Conservation (phyloP, 2,888 invertebrate species). For the Anaspis maculata region DNA sequence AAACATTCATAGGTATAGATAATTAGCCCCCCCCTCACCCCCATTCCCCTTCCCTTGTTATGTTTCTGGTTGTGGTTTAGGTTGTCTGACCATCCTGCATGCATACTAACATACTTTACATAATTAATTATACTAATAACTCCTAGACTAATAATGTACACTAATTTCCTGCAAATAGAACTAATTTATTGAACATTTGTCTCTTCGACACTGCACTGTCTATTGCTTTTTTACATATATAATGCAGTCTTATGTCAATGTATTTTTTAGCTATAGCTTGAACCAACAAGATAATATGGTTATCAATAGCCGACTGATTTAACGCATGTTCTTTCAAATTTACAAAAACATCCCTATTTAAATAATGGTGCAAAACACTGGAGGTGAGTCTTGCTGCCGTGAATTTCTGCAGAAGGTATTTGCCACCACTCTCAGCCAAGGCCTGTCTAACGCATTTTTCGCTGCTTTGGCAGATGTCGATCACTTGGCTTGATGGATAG, state of each 20-base stretch:
- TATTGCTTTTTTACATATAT: slow-evolving; percentile 6
- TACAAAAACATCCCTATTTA: slow-evolving; percentile 3
- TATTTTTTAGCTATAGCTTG: slow-evolving; percentile 11
- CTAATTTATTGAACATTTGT: slow-evolving; percentile 9
- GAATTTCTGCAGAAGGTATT: slow-evolving; percentile 8
- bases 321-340: slow-evolving; percentile 2
- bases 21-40: too few species aligned
- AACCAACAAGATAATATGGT: slow-evolving; percentile 7
- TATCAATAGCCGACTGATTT: slow-evolving; percentile 8
- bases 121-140: neutral
- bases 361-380: slow-evolving; percentile 6
- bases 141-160: neutral
- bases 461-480: slow-evolving; percentile 4
- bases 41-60: too few species aligned
- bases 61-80: too few species aligned
- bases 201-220: slow-evolving; percentile 7
- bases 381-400: slow-evolving; percentile 6
- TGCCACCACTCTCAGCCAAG: slow-evolving; percentile 6
- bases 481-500: slow-evolving; percentile 10
- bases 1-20: too few species aligned
- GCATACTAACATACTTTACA: neutral
- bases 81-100: too few species aligned
- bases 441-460: slow-evolving; percentile 7
- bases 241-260: slow-evolving; percentile 8
- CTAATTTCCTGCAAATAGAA: slow-evolving; percentile 5